phyloP scores from a whole-genome alignment of 2,797 vertebrate species.

The Momotus momota region DNA sequence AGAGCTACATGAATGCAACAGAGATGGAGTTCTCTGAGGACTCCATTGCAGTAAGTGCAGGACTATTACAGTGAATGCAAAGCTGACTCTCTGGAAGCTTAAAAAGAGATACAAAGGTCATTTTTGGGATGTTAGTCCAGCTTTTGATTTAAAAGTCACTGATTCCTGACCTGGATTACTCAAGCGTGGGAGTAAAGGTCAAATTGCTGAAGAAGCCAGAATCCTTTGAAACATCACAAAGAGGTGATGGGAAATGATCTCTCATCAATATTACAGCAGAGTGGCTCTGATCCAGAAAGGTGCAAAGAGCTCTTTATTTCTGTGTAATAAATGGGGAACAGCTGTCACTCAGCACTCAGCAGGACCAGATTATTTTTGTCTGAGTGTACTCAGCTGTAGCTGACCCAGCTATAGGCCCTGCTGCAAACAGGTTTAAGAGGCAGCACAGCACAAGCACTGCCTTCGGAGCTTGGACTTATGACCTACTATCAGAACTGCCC shows the following conservation, averaged over 20 bases:
- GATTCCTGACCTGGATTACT: conserved; percentile 3
- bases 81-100: neutral
- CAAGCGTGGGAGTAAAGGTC: neutral
- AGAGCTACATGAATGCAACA: neutral
- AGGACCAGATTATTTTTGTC: neutral
- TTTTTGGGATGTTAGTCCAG: neutral
- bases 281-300: neutral
- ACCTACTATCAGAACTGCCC: neutral
- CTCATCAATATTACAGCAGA: neutral
- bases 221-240: neutral
- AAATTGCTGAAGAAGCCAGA: neutral
- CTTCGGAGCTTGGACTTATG: neutral
- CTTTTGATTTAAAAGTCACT: conserved; percentile 8
- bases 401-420: neutral
- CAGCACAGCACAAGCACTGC: neutral
- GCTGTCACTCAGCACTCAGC: neutral
- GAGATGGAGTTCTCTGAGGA: neutral
- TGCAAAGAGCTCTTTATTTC: neutral
- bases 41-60: neutral
- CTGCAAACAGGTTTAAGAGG: neutral
- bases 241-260: neutral
- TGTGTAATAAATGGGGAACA: neutral
- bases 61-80: neutral
- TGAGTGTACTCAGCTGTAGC: neutral
- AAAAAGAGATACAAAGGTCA: neutral